A percentile compares a stretch with the other conserved stretches of the same genome.
Conservation (phyloP, 2,113 vertebrate species). For the Strix uralensis region DNA sequence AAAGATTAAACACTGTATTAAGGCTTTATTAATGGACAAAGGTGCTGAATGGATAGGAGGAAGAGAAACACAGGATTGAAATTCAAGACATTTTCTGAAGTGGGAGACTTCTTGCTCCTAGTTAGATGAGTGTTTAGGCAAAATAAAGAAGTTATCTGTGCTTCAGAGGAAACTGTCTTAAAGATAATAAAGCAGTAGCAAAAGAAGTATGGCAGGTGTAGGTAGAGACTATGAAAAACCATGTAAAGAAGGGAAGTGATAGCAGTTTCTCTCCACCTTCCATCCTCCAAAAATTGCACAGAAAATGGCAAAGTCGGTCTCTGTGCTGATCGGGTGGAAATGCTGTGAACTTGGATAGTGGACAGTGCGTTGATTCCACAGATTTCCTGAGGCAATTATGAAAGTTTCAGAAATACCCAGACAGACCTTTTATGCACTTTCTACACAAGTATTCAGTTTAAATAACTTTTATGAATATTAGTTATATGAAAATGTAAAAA, state of each 20-base stretch:
- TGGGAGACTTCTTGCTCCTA: neutral
- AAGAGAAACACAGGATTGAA: neutral
- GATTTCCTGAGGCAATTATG: neutral
- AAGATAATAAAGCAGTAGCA: neutral
- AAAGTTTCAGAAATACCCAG: neutral
- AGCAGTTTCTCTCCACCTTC: neutral
- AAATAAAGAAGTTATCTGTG: neutral
- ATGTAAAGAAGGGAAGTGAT: neutral
- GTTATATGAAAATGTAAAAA: neutral
- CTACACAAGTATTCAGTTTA: neutral
- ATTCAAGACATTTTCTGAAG: neutral
- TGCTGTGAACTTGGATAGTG: neutral
- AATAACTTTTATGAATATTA: neutral
- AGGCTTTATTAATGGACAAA: neutral
- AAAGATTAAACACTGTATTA: neutral
- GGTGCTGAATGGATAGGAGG: neutral
- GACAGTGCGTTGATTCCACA: neutral
- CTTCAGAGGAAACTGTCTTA: neutral
- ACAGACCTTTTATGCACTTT: neutral
- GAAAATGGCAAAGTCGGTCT: neutral
- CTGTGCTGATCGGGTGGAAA: neutral
- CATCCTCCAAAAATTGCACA: neutral
- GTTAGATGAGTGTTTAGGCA: neutral
- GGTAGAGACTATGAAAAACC: neutral
- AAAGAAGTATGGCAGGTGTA: neutral